Base-by-base conservation (phyloP, 2,888 invertebrate genomes). In the Xylophagus ater region DNA sequence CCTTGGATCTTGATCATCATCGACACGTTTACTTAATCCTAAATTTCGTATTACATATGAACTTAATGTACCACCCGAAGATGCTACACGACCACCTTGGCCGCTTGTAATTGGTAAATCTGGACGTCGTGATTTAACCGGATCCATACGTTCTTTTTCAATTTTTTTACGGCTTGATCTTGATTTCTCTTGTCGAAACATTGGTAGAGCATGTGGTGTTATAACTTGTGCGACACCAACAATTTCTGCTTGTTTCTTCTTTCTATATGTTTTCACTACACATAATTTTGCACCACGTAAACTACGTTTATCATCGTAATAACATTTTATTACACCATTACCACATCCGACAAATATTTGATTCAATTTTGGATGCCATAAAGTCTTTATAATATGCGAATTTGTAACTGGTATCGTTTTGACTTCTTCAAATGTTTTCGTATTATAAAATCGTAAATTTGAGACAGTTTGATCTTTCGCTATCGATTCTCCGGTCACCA, bases 281-380 rank as follows among this genome's bases (percentile, higher is more conserved):
- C 93, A 94, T 2, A 93, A 62, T 53, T 89, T 86, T 0, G 94
- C 94, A 0, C 97, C 97, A 4, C 93, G 72, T 41, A 87, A 70
- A 55, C 93, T 94, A 29, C 77, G 74, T 41, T 80, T 77, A 2
- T 84, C 80, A 56, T 96, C 94, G 53, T 94, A 99, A 57, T 82
- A 90, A 38, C 92, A 81, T 53, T 89, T 88, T 0, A 92, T 81
- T 0, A 75, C 69, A 0, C 97, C 97, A 58, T 92, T 87, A 0
- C 90, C 90, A 50, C 88, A 86, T 0, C 93, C 88, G 0, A 89
- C 79, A 46, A 96, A 86, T 28, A 98, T 78, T 60, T 98, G 98
- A 58, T 98, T 97, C n/a, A 98, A 65, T 59, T 92, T 89, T 0
- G 97, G 87, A 66, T 98, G 97, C 98, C 98, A 98, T 1, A 86